phyloP scores from a whole-genome alignment of 1,140 invertebrate genomes.

The Drosophila mayri region DNA sequence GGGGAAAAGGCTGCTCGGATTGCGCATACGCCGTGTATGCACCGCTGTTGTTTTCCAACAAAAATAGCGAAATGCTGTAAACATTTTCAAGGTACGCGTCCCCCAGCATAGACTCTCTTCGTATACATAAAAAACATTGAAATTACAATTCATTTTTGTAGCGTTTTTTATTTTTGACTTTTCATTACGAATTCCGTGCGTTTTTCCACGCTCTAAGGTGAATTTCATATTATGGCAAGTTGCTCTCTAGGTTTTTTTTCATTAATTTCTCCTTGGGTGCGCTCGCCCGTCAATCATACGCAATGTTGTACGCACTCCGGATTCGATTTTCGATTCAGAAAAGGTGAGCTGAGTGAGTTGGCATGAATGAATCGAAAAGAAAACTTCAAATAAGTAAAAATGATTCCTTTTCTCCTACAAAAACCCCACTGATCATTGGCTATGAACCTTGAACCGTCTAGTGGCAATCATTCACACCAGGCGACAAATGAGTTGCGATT shows the following conservation, averaged over 20 bases:
- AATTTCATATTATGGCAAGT: slow-evolving; percentile 58
- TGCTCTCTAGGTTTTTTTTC: slow-evolving; percentile 35
- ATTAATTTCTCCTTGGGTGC: slow-evolving; percentile 48
- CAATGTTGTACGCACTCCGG: slow-evolving; percentile 37
- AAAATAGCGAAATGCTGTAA: slow-evolving; percentile 70
- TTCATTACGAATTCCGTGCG: slow-evolving; percentile 70
- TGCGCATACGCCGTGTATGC: slow-evolving; percentile 61
- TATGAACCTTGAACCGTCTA: slow-evolving; percentile 61
- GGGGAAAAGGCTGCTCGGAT: slow-evolving; percentile 26
- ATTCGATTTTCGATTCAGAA: slow-evolving; percentile 9
- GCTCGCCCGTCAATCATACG: slow-evolving; percentile 69
- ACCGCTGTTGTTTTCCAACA: slow-evolving; percentile 40
- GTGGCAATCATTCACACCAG: slow-evolving; percentile 57
- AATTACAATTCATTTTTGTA: slow-evolving; percentile 64
- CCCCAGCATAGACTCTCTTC: slow-evolving; percentile 25
- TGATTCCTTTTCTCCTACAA: slow-evolving; percentile 1
- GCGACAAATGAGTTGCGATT: slow-evolving; percentile 40
- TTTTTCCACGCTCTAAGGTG: slow-evolving; percentile 65
- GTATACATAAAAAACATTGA: slow-evolving; percentile 54
- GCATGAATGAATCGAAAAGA: slow-evolving; percentile 24
- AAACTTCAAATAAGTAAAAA: slow-evolving; percentile 32
- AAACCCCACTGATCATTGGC: slow-evolving; percentile 14
- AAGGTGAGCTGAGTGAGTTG: slow-evolving; percentile 47
- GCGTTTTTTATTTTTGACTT: slow-evolving; percentile 33
- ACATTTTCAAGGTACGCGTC: slow-evolving; percentile 59